phyloP scores from a whole-genome alignment of 2,888 invertebrate genomes.

The Monoplex corrugatus region DNA sequence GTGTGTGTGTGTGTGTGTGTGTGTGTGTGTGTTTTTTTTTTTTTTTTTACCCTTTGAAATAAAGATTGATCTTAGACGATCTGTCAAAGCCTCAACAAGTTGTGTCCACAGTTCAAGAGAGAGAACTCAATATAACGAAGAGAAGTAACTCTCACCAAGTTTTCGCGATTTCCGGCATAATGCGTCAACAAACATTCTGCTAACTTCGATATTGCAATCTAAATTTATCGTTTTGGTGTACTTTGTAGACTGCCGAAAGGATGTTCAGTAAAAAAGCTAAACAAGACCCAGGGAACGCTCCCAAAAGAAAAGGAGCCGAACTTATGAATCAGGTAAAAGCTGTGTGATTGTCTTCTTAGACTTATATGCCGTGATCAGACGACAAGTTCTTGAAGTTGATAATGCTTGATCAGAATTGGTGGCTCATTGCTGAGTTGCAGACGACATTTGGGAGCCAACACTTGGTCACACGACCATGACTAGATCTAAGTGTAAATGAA shows the following conservation, averaged over 20 bases:
- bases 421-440: no score
- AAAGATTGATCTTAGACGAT: no score
- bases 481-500: no score
- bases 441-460: not conserved
- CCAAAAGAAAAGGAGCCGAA: slow-evolving; percentile 69
- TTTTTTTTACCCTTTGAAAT: no score
- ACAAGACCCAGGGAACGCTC: slow-evolving; percentile 42
- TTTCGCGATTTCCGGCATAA: slow-evolving; percentile 18
- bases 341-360: not conserved
- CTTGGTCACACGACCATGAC: not conserved
- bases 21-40: not conserved
- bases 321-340: slow-evolving; percentile 72
- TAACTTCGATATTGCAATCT: not conserved
- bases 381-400: not conserved
- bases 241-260: not conserved
- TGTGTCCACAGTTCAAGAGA: not conserved
- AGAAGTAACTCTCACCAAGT: slow-evolving; percentile 17
- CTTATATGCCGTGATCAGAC: no score
- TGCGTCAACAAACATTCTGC: slow-evolving; percentile 29
- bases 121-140: not conserved
- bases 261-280: slow-evolving; percentile 55
- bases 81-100: no score
- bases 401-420: no score
- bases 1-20: not conserved
- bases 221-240: not conserved